Evolutionary conservation across 2,888 invertebrate species (phyloP).

Genomic region (Acholoe squamosa): DNA sequence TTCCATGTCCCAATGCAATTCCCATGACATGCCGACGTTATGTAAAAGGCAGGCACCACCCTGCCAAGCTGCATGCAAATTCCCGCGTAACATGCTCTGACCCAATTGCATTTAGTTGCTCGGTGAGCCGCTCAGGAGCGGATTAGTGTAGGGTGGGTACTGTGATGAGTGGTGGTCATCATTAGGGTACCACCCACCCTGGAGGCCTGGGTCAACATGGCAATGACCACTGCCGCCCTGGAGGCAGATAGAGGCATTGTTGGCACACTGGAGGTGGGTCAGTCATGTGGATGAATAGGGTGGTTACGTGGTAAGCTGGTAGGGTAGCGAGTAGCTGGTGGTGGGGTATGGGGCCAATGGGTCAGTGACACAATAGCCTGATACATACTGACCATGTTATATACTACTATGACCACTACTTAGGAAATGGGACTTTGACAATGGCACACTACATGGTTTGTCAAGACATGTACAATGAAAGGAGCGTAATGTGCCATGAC

Average conservation of each 20-base stretch:
- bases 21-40: conserved; percentile 16
- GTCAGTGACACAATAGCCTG: background rate
- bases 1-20: conserved; percentile 24
- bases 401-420: conserved; percentile 22
- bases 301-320: background rate
- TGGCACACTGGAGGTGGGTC: background rate
- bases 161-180: conserved; percentile 1
- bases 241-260: background rate
- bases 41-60: background rate
- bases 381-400: background rate
- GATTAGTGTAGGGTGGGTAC: background rate
- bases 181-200: background rate
- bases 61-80: conserved; percentile 33
- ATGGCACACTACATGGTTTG: background rate
- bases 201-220: background rate
- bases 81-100: conserved; percentile 48
- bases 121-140: background rate
- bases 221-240: background rate
- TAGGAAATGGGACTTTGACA: background rate
- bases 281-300: conserved; percentile 17
- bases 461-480: no score
- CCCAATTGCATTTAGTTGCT: conserved; percentile 34
- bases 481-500: no score
- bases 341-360: background rate
- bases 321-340: background rate